These are phyloP conservation scores for Geothlypis trichas DNA, from an alignment of 2,113 vertebrate genomes.

Conservation along the genomic window DNA sequence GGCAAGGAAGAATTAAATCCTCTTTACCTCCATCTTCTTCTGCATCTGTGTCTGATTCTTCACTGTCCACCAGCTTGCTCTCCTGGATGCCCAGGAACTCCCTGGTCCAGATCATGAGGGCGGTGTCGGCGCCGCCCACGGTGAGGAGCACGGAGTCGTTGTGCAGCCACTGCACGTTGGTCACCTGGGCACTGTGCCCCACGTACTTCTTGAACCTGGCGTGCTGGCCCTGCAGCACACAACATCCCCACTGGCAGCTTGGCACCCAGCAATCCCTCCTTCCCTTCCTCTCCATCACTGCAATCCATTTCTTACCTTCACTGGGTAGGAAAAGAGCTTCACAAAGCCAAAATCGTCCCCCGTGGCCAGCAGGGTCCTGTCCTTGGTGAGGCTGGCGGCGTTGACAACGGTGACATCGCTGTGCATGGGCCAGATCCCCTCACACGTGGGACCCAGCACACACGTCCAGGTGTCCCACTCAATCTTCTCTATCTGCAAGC, in stretches of 20 bases:
- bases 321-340: slow-evolving; percentile 94
- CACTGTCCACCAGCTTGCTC: slow-evolving; percentile 91
- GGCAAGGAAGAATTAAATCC: background rate
- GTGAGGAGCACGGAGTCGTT: slow-evolving; percentile 91
- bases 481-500: slow-evolving; percentile 89
- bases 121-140: slow-evolving; percentile 91
- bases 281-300: background rate
- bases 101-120: slow-evolving; percentile 96
- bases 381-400: slow-evolving; percentile 88
- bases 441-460: slow-evolving; percentile 91
- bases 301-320: slow-evolving; percentile 78
- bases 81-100: slow-evolving; percentile 88
- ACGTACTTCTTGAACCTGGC: slow-evolving; percentile 94
- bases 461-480: slow-evolving; percentile 95
- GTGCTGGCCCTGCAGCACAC: slow-evolving; percentile 83
- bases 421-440: slow-evolving; percentile 91
- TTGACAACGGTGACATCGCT: slow-evolving; percentile 88
- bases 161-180: slow-evolving; percentile 91
- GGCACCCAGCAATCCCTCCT: background rate
- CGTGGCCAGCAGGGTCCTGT: slow-evolving; percentile 85
- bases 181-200: slow-evolving; percentile 94
- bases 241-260: background rate
- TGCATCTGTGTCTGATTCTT: slow-evolving; percentile 91
- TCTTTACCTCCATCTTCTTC: slow-evolving; percentile 94
- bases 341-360: slow-evolving; percentile 96